A percentile compares a stretch with the other conserved stretches of the same genome.
Evolutionary conservation across 2,888 invertebrate species (phyloP).

Genomic region (Drosophila melanosoma): DNA sequence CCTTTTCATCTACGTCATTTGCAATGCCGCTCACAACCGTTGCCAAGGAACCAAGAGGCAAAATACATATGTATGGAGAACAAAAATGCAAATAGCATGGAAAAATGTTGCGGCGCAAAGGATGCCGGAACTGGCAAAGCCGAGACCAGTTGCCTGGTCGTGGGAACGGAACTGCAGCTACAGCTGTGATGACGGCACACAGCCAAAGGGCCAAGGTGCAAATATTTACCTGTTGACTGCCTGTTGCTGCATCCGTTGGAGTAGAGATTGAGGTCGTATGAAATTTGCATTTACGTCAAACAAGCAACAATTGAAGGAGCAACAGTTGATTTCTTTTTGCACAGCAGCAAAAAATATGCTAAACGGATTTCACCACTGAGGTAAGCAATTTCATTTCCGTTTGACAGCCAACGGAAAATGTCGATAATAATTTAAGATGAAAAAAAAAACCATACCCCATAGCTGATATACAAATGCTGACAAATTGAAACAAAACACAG

Average conservation of each 20-base stretch:
- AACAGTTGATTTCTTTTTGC: constrained; percentile 34
- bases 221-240: constrained; percentile 63
- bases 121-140: constrained; percentile 1
- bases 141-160: constrained; percentile 1
- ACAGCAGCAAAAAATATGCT: constrained; percentile 28
- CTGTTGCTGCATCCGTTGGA: constrained; percentile 21
- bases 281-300: constrained; percentile 28
- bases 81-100: constrained; percentile 53
- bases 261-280: not conserved
- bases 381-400: constrained; percentile 56
- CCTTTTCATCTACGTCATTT: constrained; percentile 21
- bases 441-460: not conserved
- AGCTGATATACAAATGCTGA: not conserved
- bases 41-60: not conserved
- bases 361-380: constrained; percentile 25
- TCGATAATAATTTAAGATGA: not conserved
- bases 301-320: constrained; percentile 26
- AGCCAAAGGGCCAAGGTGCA: constrained; percentile 29
- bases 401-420: not conserved
- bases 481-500: not conserved
- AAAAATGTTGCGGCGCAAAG: constrained; percentile 19
- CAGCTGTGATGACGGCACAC: constrained; percentile 10
- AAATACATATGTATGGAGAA: constrained; percentile 11
- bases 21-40: not conserved
- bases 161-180: constrained; percentile 1